Percentiles rank a stretch among this genome's conserved stretches.
Conservation (phyloP, 1,140 invertebrate genomes). For the Orius laevigatus region DNA sequence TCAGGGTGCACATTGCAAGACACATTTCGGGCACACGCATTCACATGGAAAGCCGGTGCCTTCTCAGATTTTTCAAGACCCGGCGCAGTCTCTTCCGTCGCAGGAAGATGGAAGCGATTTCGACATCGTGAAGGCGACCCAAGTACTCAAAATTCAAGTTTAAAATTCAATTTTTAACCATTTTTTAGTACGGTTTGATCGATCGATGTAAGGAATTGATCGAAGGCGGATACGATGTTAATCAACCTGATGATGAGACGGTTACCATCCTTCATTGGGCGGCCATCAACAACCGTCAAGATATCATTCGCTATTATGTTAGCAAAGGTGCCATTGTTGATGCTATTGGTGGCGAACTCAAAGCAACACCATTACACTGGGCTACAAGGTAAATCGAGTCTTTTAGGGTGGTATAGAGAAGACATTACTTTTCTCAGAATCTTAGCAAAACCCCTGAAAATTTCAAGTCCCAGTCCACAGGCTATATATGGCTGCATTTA, state of each 20-base stretch:
- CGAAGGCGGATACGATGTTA: slow-evolving; percentile 77
- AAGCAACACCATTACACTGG: slow-evolving; percentile 95
- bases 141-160: slow-evolving; percentile 32
- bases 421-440: too few relatives aligned
- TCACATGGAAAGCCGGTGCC: slow-evolving; percentile 7
- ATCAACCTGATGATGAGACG: slow-evolving; percentile 76
- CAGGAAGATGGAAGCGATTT: slow-evolving; percentile 58
- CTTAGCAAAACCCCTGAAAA: too few relatives aligned
- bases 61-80: slow-evolving; percentile 24
- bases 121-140: slow-evolving; percentile 88
- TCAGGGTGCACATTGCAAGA: slow-evolving; percentile 1
- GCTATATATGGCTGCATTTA: neutral
- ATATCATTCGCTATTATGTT: slow-evolving; percentile 77
- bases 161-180: neutral
- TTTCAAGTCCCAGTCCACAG: too few relatives aligned
- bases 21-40: slow-evolving; percentile 6
- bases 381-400: slow-evolving; percentile 66
- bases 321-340: slow-evolving; percentile 79
- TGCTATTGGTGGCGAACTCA: slow-evolving; percentile 85
- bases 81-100: slow-evolving; percentile 22
- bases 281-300: slow-evolving; percentile 89
- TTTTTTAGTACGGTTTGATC: slow-evolving; percentile 19
- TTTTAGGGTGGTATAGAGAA: too few relatives aligned
- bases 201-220: slow-evolving; percentile 36
- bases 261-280: slow-evolving; percentile 97